Conservation (phyloP, 1,140 invertebrate species). For the Drosophila grimshawi region DNA sequence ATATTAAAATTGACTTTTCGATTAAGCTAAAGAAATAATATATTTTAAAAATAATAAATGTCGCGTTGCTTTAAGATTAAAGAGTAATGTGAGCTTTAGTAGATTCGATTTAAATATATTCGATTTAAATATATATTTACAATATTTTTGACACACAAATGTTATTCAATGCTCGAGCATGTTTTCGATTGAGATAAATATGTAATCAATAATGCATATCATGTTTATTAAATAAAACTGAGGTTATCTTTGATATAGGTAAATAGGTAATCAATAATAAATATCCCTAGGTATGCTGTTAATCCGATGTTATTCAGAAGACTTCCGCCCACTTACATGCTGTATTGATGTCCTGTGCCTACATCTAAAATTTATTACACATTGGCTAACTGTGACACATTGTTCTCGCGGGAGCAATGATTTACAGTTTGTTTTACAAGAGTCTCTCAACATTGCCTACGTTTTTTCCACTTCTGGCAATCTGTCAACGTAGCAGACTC, state of each 20-base stretch:
- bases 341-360: conserved; percentile 1
- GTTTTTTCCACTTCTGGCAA: conserved; percentile 21
- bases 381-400: conserved; percentile 63
- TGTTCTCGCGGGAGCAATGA: conserved; percentile 32
- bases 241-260: neutral
- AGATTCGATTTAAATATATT: neutral
- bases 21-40: neutral
- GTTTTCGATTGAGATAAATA: too few species aligned
- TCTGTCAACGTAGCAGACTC: conserved; percentile 28
- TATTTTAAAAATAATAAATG: too few species aligned
- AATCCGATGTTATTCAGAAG: neutral
- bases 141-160: too few species aligned
- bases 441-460: neutral
- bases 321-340: neutral
- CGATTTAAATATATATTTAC: neutral
- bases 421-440: conserved; percentile 37
- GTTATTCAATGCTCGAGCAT: too few species aligned
- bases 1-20: conserved; percentile 20
- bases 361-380: conserved; percentile 57
- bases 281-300: too few species aligned
- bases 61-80: neutral
- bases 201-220: too few species aligned
- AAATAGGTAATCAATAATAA: neutral
- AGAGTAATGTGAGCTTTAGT: neutral
- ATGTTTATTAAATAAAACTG: too few species aligned